Base-by-base conservation (phyloP, 2,113 vertebrate species). In the Athene cunicularia region DNA sequence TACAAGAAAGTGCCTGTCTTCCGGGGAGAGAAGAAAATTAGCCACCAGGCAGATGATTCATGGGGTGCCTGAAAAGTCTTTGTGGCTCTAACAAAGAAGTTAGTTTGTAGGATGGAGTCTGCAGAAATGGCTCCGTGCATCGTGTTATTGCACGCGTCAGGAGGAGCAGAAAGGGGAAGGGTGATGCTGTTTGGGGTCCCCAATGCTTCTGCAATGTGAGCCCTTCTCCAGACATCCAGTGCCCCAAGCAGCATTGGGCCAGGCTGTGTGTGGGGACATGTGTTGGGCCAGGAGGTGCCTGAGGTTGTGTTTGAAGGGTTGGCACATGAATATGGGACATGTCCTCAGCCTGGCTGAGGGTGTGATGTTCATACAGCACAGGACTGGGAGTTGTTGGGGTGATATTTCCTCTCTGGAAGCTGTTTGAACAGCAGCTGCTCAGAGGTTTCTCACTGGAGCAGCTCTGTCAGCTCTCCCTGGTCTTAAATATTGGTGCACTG, bases 101-200 rank as follows among this genome's bases (percentile, higher is more conserved):
- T 24, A 62, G 27, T 39, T 85, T 63, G 62, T 45, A 21, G 88
- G 75, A 56, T 28, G 59, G 62, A 63, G 22, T 13, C 67, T 53
- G 27, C 23, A 64, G 85, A 50, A 68, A 49, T 33, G 27, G 8
- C 12, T 68, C 14, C 2, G 1, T 30, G 39, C 19, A 3, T 85
- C 2, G 2, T 1, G 1, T 59, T 33, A 9, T 14, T 32, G 12
- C 56, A 3, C 1, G 15, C 1, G 2, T 49, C 66, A 27, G n/a
- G 33, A 60, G 58, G 32, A 71, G 35, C 35, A 41, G 32, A n/a
- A 45, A 35, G 1, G 22, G 68, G 11, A 30, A 0, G 4, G 47
- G 33, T 35, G 63, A 16, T 67, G 41, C 27, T 68, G 8, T 22
- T 67, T 55, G n/a, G 22, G 37, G 1, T 72, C 37, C 19, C 21